A percentile compares a stretch with the other conserved stretches of the same genome.
Evolutionary conservation across 2,888 invertebrate species (phyloP).

Genomic region (Acrobasis consociella): DNA sequence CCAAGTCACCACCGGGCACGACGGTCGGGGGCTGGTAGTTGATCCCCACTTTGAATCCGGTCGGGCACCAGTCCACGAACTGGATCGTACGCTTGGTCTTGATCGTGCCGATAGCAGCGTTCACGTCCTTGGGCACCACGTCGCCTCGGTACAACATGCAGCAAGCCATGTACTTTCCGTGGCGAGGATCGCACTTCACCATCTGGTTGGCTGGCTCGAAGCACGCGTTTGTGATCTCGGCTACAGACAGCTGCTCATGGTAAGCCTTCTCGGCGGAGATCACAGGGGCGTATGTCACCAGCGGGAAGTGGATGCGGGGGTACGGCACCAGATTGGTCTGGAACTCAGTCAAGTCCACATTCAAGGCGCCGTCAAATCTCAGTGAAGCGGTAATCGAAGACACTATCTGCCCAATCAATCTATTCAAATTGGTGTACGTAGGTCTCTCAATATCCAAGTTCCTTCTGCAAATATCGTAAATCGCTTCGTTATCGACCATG

Average conservation of each 20-base stretch:
- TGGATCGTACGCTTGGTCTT: slow-evolving; percentile 96
- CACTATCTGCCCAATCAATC: slow-evolving; percentile 97
- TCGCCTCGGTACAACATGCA: slow-evolving; percentile 97
- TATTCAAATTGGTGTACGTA: slow-evolving; percentile 97
- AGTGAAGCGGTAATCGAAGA: slow-evolving; percentile 96
- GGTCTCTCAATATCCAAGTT: slow-evolving; percentile 97
- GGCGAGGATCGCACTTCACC: slow-evolving; percentile 95
- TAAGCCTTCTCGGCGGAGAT: slow-evolving; percentile 97
- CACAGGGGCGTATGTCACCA: slow-evolving; percentile 95
- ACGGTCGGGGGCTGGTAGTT: slow-evolving; percentile 95
- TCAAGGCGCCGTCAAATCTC: slow-evolving; percentile 95
- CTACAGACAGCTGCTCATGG: slow-evolving; percentile 94
- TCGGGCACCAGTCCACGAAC: slow-evolving; percentile 96
- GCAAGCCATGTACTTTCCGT: slow-evolving; percentile 97
- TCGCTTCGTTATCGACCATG: slow-evolving; percentile 96
- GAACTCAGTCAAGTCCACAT: slow-evolving; percentile 96
- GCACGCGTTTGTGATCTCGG: slow-evolving; percentile 96
- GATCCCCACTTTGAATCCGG: slow-evolving; percentile 90
- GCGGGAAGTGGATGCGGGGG: slow-evolving; percentile 96
- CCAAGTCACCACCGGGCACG: slow-evolving; percentile 95
- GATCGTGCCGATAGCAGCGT: slow-evolving; percentile 95
- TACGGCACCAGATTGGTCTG: slow-evolving; percentile 97
- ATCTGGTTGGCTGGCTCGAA: slow-evolving; percentile 98
- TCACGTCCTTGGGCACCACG: slow-evolving; percentile 97
- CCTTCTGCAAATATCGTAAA: slow-evolving; percentile 95